phyloP scores from a whole-genome alignment of 92 coral and sea anemone genomes.

The Epizoanthus stellaris region DNA sequence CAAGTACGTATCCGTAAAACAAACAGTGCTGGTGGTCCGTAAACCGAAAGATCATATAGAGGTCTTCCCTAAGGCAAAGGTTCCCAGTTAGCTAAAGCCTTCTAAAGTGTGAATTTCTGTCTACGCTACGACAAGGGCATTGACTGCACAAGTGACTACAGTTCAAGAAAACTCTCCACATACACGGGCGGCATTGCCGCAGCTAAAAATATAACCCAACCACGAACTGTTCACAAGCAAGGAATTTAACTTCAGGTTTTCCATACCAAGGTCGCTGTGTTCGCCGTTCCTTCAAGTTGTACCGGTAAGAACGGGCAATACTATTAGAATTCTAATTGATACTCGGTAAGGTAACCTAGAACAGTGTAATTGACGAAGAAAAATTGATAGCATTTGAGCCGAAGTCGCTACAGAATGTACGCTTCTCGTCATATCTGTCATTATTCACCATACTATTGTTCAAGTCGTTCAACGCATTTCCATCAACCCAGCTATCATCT shows the following conservation, averaged over 20 bases:
- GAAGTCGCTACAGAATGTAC: conserved; percentile 12
- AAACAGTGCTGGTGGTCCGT: conserved; percentile 89
- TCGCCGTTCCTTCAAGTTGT: no score
- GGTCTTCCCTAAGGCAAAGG: conserved; percentile 22
- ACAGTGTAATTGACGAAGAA: no score
- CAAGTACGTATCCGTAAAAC: conserved; percentile 75
- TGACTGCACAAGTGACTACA: not conserved
- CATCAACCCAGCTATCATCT: conserved; percentile 18
- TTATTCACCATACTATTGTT: conserved; percentile 7
- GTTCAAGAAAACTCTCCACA: not conserved
- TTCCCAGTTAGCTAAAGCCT: conserved; percentile 8
- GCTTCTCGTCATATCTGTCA: conserved; percentile 20
- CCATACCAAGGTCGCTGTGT: no score
- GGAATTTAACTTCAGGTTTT: not conserved
- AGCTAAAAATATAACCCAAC: not conserved
- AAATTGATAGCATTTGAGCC: not conserved
- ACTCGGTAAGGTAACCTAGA: no score
- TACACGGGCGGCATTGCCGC: not conserved
- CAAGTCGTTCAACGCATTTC: not conserved
- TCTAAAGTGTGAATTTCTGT: conserved; percentile 29
- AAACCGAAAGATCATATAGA: conserved; percentile 40
- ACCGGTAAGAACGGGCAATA: no score
- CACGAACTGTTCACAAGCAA: not conserved
- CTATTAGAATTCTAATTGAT: no score
- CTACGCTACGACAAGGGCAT: not conserved